A percentile compares a stretch with the other conserved stretches of the same genome.
Evolutionary conservation across 2,797 vertebrate species (phyloP).

Genomic region (Rhinichthys osculus): DNA sequence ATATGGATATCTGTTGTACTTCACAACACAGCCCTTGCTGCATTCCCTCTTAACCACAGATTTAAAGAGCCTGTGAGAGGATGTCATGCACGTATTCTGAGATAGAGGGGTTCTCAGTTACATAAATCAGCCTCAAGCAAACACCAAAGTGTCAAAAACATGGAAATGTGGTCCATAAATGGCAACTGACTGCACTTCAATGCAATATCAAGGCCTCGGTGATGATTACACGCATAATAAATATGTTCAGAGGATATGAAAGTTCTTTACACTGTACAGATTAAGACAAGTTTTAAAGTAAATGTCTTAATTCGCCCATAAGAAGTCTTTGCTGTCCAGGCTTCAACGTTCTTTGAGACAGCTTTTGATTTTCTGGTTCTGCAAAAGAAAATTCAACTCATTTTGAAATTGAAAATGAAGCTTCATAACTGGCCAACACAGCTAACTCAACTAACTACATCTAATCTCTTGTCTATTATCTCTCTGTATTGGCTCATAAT

Average conservation of each 20-base stretch:
- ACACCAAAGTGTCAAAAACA: slow-evolving; percentile 15
- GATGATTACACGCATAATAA: not conserved
- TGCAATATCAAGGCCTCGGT: not conserved
- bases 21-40: not conserved
- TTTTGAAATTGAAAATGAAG: not conserved
- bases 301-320: not conserved
- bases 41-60: not conserved
- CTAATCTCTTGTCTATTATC: slow-evolving; percentile 28
- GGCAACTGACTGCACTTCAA: not conserved
- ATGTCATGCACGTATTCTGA: slow-evolving; percentile 4
- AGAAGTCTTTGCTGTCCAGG: slow-evolving; percentile 3
- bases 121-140: slow-evolving; percentile 14
- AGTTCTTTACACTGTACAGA: not conserved
- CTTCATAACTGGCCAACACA: not conserved
- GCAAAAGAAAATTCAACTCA: not conserved
- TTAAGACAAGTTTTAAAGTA: not conserved
- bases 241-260: not conserved
- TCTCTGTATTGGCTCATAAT: slow-evolving; percentile 34
- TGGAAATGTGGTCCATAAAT: not conserved
- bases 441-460: slow-evolving; percentile 15
- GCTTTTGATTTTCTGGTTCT: slow-evolving; percentile 12
- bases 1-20: not conserved
- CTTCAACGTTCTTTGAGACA: not conserved
- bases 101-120: not conserved
- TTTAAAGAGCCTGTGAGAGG: not conserved